Base-by-base conservation (phyloP, 1,140 invertebrate genomes). In the Drosophila nasuta region DNA sequence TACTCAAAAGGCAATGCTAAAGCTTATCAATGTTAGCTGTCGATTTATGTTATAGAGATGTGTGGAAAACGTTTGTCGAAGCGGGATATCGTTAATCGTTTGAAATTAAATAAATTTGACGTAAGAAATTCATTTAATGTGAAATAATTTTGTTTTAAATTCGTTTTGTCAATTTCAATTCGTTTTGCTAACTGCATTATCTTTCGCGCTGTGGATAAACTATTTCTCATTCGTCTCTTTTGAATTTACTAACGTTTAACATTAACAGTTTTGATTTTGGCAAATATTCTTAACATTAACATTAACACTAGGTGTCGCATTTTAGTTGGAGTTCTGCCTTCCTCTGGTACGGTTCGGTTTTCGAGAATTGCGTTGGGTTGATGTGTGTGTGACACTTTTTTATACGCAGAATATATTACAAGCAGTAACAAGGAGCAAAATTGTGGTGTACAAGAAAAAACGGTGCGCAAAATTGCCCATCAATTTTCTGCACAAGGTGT, bases 391-490 rank as follows among this genome's bases (percentile, higher is more conserved):
- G 54, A 66, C 57, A 28, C 54, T 65, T 73, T 20, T 67, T 75
- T 59, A 66, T 63, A 74, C 81, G 81, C 81, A 85, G 57, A 81
- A 83, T 56, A 77, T 74, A 77, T 74, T 74, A 56, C 38, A 51
- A 60, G 54, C 35, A 10, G 8, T 10, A 66, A 74, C 56, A 30
- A 46, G 13, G 59, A 64, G 69, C 25, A 60, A 15, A 54, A 54
- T 80, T 77, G 77, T 74, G 38, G 73, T 56, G 49, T 52, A 66
- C 60, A 46, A 62, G 33, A 70, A 78, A 77, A 65, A 62, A 35
- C 62, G 28, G 49, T 49, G 43, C 33, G 38, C 60, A 38, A 57
- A 60, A 54, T 13, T 54, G 41, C 48, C 68, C 38, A 52, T 60
- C 11, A 15, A 17, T 54, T 60, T 48, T 46, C 52, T 15, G 30